Base-by-base conservation (phyloP, 2,888 invertebrate species). In the Perithous albicinctus region DNA sequence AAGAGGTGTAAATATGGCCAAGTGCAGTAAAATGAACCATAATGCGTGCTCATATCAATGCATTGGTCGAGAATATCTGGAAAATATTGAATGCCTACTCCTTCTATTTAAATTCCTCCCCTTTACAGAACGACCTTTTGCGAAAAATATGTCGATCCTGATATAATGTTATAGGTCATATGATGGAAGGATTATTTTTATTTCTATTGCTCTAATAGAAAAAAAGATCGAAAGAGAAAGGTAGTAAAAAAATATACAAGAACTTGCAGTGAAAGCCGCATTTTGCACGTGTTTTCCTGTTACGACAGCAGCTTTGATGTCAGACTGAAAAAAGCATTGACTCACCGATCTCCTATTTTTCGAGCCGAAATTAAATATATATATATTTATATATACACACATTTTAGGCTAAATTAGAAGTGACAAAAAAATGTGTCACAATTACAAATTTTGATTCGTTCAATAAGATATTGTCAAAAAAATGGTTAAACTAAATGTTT, bases 251-350 rank as follows among this genome's bases (percentile, higher is more conserved):
- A 51, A 8, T 10, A 12, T 12, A 20, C 10, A 51, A 51, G 23
- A 51, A 23, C 51, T 51, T 23, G 20, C 51, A 23, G 51, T 51
- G 20, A 20, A 20, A 18, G 12, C 20, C 48, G 8, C 12, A 20
- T 48, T 8, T 5, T 29, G n/a, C 48, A 15, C 8, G 48, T 48
- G 48, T 48, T 48, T 20, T 26, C 10, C 54, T 8, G 26, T 54
- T 26, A 51, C 23, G 23, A 12, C 54, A 26, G 54, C 26, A 26
- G 26, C 26, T 54, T 54, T 23, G 29, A 56, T 61, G 35, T n/a
- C n/a, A n/a, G n/a, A n/a, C 35, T 35, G 32, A 78, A 78, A 72
- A 67, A 66, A 72, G 72, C 70, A 64, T 41, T 35, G 46, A 10
- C 46, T 69, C 43, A 59, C 46, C 66, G 54, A 59, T 70, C 56